phyloP scores from a whole-genome alignment of 2,797 vertebrate species.

The Crossoptilon crossoptilon region DNA sequence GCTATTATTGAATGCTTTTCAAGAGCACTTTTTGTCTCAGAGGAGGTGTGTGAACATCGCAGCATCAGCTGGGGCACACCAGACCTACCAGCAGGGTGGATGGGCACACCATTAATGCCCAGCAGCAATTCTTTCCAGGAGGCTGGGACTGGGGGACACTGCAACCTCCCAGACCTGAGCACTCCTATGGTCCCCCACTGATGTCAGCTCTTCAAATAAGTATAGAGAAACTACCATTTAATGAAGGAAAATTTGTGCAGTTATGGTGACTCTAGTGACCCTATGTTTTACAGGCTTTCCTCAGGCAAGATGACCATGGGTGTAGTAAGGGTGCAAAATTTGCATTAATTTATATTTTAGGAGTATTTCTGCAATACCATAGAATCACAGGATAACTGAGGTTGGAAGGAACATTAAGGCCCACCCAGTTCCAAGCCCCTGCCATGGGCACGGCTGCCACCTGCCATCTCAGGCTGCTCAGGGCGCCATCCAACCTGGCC shows the following conservation, averaged over 20 bases:
- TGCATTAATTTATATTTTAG: background rate
- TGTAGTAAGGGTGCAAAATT: background rate
- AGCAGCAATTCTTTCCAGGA: background rate
- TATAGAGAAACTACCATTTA: background rate
- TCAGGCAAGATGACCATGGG: background rate
- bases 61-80: background rate
- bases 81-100: background rate
- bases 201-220: background rate
- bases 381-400: too few species aligned
- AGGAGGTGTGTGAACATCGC: background rate
- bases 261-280: rapidly evolving
- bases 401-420: too few species aligned
- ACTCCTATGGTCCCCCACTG: background rate
- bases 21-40: background rate
- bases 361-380: background rate
- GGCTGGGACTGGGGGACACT: background rate
- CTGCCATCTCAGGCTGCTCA: too few species aligned
- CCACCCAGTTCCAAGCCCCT: too few species aligned
- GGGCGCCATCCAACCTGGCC: too few species aligned
- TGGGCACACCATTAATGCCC: background rate
- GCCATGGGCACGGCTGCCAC: too few species aligned
- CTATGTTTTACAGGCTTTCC: background rate
- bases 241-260: background rate
- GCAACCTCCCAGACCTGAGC: background rate
- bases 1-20: background rate